phyloP scores from a whole-genome alignment of 2,797 vertebrate species.

The Phoebastria nigripes region DNA sequence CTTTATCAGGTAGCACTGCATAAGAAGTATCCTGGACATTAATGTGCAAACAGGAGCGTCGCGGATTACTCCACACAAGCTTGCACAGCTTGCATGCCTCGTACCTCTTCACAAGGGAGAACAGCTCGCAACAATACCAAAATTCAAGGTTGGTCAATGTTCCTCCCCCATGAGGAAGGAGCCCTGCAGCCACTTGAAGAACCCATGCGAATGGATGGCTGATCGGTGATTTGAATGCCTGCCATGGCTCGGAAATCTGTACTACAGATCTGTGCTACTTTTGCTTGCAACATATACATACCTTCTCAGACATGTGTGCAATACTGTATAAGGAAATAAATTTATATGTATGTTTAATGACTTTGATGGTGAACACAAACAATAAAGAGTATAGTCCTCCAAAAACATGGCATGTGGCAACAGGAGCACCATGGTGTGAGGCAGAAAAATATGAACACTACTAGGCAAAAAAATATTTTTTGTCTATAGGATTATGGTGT shows the following conservation, averaged over 20 bases:
- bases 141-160: not conserved
- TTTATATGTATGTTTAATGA: not conserved
- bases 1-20: not conserved
- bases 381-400: not conserved
- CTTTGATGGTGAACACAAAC: not conserved
- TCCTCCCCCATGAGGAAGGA: not conserved
- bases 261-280: not conserved
- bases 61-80: not conserved
- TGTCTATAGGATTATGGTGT: not conserved
- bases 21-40: not conserved
- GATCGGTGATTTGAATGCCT: not conserved
- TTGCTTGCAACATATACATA: not conserved
- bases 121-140: not conserved
- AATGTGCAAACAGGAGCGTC: not conserved
- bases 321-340: not conserved
- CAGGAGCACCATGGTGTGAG: not conserved
- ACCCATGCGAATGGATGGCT: rapidly evolving
- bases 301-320: rapidly evolving
- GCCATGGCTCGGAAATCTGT: not conserved
- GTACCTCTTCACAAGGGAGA: not conserved
- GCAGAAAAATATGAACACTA: not conserved
- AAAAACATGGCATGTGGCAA: not conserved
- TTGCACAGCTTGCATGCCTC: too few species aligned
- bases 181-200: rapidly evolving
- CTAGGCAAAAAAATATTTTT: not conserved